Conservation (phyloP, 2,797 vertebrate species). For the Eospalax fontanierii region DNA sequence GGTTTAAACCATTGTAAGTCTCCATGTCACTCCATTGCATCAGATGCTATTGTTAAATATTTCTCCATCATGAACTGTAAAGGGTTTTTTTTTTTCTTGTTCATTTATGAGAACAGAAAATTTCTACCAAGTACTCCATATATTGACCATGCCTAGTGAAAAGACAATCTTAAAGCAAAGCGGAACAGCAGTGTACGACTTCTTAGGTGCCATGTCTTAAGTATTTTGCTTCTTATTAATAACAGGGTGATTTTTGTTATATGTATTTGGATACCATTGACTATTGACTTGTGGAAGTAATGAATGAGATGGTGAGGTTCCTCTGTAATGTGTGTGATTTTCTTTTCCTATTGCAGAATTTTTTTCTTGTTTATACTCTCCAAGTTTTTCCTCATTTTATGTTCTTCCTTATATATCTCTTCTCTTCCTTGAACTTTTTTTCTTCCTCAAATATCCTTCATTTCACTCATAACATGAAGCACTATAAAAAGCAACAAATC, state of each 20-base stretch:
- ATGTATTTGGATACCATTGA: not conserved
- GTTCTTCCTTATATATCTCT: not conserved
- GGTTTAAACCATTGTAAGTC: not conserved
- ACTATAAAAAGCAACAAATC: not conserved
- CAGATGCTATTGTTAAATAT: not conserved
- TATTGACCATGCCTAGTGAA: not conserved
- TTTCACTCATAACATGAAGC: not conserved
- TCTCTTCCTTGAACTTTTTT: not conserved
- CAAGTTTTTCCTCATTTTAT: not conserved
- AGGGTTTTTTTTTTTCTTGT: not conserved
- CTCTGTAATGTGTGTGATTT: not conserved
- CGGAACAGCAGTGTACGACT: not conserved
- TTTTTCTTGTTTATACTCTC: not conserved
- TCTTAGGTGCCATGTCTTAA: not conserved
- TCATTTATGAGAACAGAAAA: not conserved
- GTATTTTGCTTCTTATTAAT: not conserved
- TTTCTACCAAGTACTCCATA: not conserved
- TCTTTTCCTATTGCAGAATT: not conserved
- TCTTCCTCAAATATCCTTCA: not conserved
- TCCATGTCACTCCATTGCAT: not conserved
- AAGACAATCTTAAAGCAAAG: not conserved
- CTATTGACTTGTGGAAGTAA: not conserved
- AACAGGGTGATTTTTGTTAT: not conserved
- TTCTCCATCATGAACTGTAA: not conserved
- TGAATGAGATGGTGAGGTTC: not conserved